phyloP scores from a whole-genome alignment of 2,797 vertebrate species.

The Cetoscarus ocellatus region DNA sequence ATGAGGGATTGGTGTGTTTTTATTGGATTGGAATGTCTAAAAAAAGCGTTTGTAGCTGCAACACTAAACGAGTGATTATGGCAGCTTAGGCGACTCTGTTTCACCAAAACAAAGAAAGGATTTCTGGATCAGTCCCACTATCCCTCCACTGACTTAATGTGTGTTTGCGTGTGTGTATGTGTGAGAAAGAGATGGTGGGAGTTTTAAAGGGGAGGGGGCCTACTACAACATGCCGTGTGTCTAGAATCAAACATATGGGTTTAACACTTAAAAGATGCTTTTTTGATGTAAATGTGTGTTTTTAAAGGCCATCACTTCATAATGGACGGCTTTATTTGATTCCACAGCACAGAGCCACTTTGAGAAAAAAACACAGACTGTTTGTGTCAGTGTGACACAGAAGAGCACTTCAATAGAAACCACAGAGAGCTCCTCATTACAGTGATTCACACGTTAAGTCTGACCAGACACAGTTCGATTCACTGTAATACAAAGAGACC shows the following conservation, averaged over 20 bases:
- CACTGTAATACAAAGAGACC: conserved; percentile 3
- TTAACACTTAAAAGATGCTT: conserved; percentile 32
- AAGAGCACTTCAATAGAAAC: conserved; percentile 18
- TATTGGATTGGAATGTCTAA: conserved; percentile 71
- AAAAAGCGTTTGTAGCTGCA: conserved; percentile 71
- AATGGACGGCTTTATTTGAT: conserved; percentile 31
- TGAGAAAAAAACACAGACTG: conserved; percentile 22
- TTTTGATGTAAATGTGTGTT: conserved; percentile 17
- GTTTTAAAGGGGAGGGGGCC: conserved; percentile 1
- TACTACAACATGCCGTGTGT: conserved; percentile 13
- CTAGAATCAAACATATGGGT: conserved; percentile 42
- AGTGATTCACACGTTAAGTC: conserved; percentile 20
- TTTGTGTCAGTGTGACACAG: conserved; percentile 31
- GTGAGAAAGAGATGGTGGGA: conserved; percentile 17
- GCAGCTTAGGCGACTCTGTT: conserved; percentile 75
- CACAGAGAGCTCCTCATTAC: conserved; percentile 33
- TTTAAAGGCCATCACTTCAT: conserved; percentile 21
- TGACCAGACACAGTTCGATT: conserved; percentile 19
- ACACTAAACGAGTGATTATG: conserved; percentile 79
- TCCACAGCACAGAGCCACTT: conserved; percentile 5
- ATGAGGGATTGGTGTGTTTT: conserved; percentile 52
- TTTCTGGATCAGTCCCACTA: conserved; percentile 76
- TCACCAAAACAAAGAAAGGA: conserved; percentile 76
- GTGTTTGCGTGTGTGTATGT: conserved; percentile 18
- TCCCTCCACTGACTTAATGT: conserved; percentile 49